A percentile compares a stretch with the other conserved stretches of the same genome.
Evolutionary conservation across 2,888 invertebrate genomes (phyloP).

Genomic region (Eretmocerus hayati): DNA sequence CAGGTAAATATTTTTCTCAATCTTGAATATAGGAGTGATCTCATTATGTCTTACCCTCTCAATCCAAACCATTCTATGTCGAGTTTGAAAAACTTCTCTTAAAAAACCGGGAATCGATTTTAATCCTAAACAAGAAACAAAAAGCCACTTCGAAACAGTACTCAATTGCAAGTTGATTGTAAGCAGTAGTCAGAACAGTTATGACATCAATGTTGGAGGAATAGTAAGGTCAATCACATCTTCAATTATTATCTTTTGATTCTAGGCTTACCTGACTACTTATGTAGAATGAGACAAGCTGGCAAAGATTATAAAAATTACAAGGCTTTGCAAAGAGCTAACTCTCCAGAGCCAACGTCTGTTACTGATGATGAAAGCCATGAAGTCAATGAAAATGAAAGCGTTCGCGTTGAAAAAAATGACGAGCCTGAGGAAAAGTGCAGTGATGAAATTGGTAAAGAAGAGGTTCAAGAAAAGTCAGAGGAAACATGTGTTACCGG

Average conservation of each 20-base stretch:
- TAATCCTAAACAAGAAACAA: too few relatives aligned
- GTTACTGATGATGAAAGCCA: not conserved
- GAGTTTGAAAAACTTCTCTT: too few relatives aligned
- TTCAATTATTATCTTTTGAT: conserved; percentile 3
- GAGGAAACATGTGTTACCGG: not conserved
- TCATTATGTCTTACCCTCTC: too few relatives aligned
- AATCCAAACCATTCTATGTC: too few relatives aligned
- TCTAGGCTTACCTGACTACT: conserved; percentile 67
- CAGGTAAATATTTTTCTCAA: conserved; percentile 38
- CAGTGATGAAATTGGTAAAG: conserved; percentile 10
- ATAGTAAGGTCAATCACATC: too few relatives aligned
- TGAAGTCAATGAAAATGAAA: not conserved
- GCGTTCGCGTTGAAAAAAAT: not conserved
- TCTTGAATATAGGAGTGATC: too few relatives aligned
- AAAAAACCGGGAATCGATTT: too few relatives aligned
- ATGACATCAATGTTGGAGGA: too few relatives aligned
- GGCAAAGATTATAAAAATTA: conserved; percentile 58
- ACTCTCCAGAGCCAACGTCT: not conserved
- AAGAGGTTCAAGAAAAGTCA: not conserved
- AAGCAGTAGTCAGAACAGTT: too few relatives aligned
- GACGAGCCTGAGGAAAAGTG: conserved; percentile 8
- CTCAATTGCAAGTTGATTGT: too few relatives aligned
- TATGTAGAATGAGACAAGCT: conserved; percentile 63
- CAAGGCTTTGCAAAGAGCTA: conserved; percentile 27
- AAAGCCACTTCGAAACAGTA: too few relatives aligned